A percentile compares a stretch with the other conserved stretches of the same genome.
Conservation (phyloP, 2,113 vertebrate species). For the Syngnathoides biaculeatus region DNA sequence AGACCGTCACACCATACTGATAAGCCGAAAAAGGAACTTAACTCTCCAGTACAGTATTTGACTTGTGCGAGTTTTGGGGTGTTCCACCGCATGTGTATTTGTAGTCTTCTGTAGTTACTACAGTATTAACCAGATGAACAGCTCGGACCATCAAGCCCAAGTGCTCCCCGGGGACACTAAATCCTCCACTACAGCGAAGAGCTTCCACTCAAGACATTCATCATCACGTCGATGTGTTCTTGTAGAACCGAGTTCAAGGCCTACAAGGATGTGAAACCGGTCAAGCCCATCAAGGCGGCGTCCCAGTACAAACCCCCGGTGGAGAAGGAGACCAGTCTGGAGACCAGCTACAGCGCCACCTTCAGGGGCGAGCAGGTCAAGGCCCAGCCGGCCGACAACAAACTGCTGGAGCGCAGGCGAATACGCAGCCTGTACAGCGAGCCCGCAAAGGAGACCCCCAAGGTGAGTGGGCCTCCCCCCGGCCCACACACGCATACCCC, state of each 20-base stretch:
- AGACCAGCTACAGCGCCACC: constrained; percentile 93
- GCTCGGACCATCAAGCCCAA: not conserved
- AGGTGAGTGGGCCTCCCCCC: constrained; percentile 75
- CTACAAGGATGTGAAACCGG: constrained; percentile 87
- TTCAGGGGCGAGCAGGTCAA: constrained; percentile 89
- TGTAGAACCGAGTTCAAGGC: constrained; percentile 91
- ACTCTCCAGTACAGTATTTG: no score
- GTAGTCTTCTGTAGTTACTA: not conserved
- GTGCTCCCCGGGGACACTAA: not conserved
- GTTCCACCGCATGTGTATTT: not conserved
- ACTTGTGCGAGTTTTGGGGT: not conserved
- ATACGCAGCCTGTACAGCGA: constrained; percentile 96
- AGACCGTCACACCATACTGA: no score
- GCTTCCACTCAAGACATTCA: not conserved
- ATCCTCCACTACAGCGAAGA: not conserved
- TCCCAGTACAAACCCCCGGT: constrained; percentile 83
- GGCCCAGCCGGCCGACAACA: constrained; percentile 79
- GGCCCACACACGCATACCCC: no score
- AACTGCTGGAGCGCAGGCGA: constrained; percentile 85
- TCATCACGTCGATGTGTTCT: not conserved
- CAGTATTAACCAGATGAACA: not conserved
- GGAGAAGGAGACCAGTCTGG: constrained; percentile 78
- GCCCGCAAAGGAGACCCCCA: constrained; percentile 81
- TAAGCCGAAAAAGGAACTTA: no score
- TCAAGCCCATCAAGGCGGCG: constrained; percentile 85